phyloP scores from a whole-genome alignment of 2,797 vertebrate species.

The Urophycis tenuis region DNA sequence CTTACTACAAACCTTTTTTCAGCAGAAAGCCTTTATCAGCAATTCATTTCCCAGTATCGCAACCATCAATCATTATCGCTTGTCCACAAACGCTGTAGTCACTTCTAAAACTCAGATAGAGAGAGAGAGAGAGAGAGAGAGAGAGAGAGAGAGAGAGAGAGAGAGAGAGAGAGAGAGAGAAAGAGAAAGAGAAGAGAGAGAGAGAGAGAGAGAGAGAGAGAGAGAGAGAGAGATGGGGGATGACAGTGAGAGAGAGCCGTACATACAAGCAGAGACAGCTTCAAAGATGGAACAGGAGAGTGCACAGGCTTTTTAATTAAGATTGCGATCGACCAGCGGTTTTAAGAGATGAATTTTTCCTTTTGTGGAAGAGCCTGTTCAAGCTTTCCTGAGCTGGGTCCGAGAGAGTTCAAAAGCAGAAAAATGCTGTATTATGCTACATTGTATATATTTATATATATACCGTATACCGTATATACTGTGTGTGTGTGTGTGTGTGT shows the following conservation, averaged over 20 bases:
- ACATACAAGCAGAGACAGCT: slow-evolving; percentile 43
- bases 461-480: no score
- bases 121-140: slow-evolving; percentile 32
- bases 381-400: slow-evolving; percentile 7
- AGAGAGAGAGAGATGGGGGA: slow-evolving; percentile 17
- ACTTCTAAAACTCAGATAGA: slow-evolving; percentile 30
- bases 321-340: slow-evolving; percentile 57
- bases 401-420: no score
- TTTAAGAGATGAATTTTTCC: slow-evolving; percentile 54
- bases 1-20: slow-evolving; percentile 47
- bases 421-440: no score
- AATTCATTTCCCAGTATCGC: slow-evolving; percentile 67
- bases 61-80: slow-evolving; percentile 60
- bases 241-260: slow-evolving; percentile 24
- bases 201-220: slow-evolving; percentile 23
- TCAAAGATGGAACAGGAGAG: slow-evolving; percentile 17
- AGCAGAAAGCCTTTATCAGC: slow-evolving; percentile 60
- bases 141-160: slow-evolving; percentile 30
- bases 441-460: no score
- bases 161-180: neutral
- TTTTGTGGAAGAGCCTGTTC: slow-evolving; percentile 47
- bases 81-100: slow-evolving; percentile 57
- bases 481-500: no score
- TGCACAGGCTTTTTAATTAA: slow-evolving; percentile 66
- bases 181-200: slow-evolving; percentile 24